Evolutionary conservation across 1,140 invertebrate species (phyloP), one percentile per base, ranked within the genome.

Genomic region (Drosophila nannoptera): DNA sequence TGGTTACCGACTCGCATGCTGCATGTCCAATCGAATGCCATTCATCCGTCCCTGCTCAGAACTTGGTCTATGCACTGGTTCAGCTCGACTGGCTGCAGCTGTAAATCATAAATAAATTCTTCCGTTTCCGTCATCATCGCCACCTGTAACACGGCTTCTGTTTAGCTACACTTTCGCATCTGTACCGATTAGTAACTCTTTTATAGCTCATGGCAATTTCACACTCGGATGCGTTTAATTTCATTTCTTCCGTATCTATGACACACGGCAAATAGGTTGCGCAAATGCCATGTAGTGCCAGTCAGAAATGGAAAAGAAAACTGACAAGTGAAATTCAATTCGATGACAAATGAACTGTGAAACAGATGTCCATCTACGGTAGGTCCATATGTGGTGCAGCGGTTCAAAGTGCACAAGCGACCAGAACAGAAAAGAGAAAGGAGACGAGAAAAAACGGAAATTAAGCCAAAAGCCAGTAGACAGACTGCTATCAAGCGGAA

Each of bases 271-370:
- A 82, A 84, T 75, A 73, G 42, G 75, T 80, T 81, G 61, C 78
- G 36, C 64, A 81, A 81, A 77, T 64, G 78, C 61, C 56, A 69
- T 59, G 77, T 76, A 55, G 56, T 42, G 45, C 62, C 49, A 14
- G 53, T 40, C 31, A 45, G 55, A 40, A 49, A 59, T 65, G 42
- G 16, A 43, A 42, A 55, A 53, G 46, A 70, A 67, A 62, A 60
- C 38, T 66, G 35, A 48, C 22, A 61, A 78, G 67, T 67, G 52
- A 75, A 78, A 83, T 83, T 83, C 68, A 76, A 83, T 83, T 78
- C 76, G 68, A 80, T 84, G 69, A 83, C 80, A 84, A 83, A 80
- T 83, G 76, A 83, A 83, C 72, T 84, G 78, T 65, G 76, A 76
- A 84, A 78, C 75, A 78, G 76, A 84, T 83, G 80, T 76, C 76